Conservation (phyloP, 2,113 vertebrate genomes). For the Ptilorrhoa leucosticta region DNA sequence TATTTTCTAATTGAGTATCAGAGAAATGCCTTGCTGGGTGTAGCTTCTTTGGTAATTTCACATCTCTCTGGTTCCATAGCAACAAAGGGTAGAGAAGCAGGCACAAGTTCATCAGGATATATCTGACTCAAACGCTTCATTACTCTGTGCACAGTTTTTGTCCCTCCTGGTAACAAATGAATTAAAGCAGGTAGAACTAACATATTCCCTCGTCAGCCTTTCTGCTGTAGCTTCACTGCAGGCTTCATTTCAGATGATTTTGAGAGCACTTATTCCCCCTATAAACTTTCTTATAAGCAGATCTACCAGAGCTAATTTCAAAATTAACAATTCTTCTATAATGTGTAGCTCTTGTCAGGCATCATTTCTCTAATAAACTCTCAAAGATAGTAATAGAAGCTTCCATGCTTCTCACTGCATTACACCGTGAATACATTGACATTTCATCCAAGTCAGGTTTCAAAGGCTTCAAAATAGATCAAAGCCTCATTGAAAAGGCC, state of each 20-base stretch:
- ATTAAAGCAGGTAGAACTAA: slow-evolving; percentile 49
- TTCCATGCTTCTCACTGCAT: not conserved
- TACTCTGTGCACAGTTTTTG: slow-evolving; percentile 1
- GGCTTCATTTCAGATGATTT: slow-evolving; percentile 40
- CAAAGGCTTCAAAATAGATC: slow-evolving; percentile 27
- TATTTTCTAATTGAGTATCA: slow-evolving; percentile 27
- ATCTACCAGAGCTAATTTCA: slow-evolving; percentile 28
- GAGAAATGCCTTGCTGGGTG: not conserved
- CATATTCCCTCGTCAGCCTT: not conserved
- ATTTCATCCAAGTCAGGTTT: slow-evolving; percentile 36
- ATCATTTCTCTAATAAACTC: slow-evolving; percentile 31
- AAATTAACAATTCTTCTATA: slow-evolving; percentile 24
- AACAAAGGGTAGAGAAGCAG: slow-evolving; percentile 8
- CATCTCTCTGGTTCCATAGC: not conserved
- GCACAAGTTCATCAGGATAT: not conserved
- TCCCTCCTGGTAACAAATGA: not conserved
- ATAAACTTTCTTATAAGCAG: slow-evolving; percentile 26
- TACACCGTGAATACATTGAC: slow-evolving; percentile 16
- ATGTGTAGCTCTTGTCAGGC: not conserved
- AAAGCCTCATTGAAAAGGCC: slow-evolving; percentile 1
- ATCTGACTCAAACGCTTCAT: slow-evolving; percentile 24
- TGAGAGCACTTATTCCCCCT: not conserved
- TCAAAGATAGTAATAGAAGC: not conserved
- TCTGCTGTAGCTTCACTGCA: not conserved
- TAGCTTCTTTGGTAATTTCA: not conserved